Percentiles rank a stretch among this genome's conserved stretches.
Conservation (phyloP, 2,113 vertebrate species). For the Dolichallabes microphthalmus region DNA sequence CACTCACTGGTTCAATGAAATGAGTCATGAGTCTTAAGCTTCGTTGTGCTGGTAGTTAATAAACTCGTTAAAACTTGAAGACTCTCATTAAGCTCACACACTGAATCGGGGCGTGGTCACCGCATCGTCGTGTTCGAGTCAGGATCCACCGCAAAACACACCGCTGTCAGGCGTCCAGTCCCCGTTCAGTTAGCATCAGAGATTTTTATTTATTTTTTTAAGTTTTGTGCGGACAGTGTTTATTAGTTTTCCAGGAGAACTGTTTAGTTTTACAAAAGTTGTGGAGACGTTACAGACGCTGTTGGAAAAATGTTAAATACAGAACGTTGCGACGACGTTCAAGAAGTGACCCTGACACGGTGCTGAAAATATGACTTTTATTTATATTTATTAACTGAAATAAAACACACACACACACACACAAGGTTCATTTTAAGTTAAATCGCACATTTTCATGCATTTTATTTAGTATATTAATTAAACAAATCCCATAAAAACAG, state of each 20-base stretch:
- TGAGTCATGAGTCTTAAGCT: background rate
- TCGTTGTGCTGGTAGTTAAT: background rate
- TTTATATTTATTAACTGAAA: no score
- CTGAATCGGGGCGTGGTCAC: background rate
- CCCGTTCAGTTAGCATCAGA: background rate
- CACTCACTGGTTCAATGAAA: background rate
- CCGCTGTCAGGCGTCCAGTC: background rate
- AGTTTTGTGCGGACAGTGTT: background rate
- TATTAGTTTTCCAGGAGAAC: background rate
- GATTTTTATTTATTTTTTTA: background rate
- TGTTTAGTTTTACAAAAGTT: no score
- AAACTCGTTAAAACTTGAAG: background rate
- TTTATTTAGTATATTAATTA: no score
- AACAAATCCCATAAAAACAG: no score
- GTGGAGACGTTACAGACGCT: no score
- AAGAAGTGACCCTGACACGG: no score
- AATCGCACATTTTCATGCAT: no score
- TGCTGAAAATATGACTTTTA: no score
- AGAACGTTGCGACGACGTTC: no score
- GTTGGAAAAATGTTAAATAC: no score
- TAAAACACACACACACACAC: no score
- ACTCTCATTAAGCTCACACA: background rate
- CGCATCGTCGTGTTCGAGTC: background rate
- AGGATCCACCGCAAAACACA: background rate
- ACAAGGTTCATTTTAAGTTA: no score